Evolutionary conservation across 2,888 invertebrate genomes (phyloP).

Genomic region (Tenthredo scrophulariae): DNA sequence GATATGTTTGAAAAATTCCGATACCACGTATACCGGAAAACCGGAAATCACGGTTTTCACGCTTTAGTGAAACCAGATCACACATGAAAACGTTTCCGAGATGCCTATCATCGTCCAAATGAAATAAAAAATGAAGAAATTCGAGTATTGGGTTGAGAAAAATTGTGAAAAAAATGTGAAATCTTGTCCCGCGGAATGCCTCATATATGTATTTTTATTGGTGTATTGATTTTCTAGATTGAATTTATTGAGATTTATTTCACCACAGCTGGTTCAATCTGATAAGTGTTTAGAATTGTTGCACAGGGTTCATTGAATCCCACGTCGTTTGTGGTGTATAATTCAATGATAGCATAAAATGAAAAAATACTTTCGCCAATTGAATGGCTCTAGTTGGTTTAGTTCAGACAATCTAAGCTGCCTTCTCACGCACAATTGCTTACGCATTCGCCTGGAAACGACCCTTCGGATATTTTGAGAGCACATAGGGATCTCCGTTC

Average conservation of each 20-base stretch:
- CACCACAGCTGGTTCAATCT: background rate
- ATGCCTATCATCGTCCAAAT: no score
- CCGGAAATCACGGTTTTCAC: slow-evolving; percentile 33
- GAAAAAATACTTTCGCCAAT: slow-evolving; percentile 30
- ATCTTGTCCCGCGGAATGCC: background rate
- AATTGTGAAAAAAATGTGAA: background rate
- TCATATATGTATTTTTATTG: background rate
- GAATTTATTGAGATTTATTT: background rate
- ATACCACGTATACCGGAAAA: background rate
- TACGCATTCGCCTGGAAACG: slow-evolving; percentile 24
- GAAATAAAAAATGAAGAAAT: background rate
- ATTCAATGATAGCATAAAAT: background rate
- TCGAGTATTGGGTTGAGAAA: no score
- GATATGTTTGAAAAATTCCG: background rate
- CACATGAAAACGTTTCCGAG: no score
- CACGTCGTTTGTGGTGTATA: background rate
- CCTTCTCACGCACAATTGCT: slow-evolving; percentile 39
- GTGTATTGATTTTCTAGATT: background rate
- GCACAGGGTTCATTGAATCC: background rate
- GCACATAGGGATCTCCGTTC: background rate
- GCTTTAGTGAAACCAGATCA: background rate
- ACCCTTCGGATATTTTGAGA: slow-evolving; percentile 26
- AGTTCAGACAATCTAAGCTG: background rate
- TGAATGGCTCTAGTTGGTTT: slow-evolving; percentile 6
- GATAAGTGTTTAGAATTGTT: background rate